Evolutionary conservation across 1,140 invertebrate species (phyloP).

Genomic region (Platyscapa corneri): DNA sequence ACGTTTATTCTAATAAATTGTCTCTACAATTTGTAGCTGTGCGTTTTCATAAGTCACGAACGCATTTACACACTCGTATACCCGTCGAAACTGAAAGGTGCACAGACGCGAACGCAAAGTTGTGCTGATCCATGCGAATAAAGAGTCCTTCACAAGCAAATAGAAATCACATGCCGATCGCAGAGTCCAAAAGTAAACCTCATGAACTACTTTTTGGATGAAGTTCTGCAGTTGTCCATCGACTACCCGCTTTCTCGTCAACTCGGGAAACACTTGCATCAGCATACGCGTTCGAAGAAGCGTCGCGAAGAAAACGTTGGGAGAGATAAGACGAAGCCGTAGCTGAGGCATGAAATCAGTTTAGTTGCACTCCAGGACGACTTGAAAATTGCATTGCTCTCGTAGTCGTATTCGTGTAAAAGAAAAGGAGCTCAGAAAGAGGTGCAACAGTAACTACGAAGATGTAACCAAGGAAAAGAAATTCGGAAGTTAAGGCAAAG

Average conservation of each 20-base stretch:
- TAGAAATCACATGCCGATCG: slow-evolving; percentile 32
- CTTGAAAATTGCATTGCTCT: slow-evolving; percentile 60
- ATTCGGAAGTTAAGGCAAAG: neutral
- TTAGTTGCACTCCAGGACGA: slow-evolving; percentile 55
- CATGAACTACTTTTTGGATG: neutral
- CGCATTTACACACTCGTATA: too few relatives aligned
- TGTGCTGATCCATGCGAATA: neutral
- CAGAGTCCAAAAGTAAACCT: neutral
- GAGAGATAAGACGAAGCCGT: slow-evolving; percentile 42
- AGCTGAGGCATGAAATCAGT: slow-evolving; percentile 58
- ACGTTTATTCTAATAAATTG: neutral
- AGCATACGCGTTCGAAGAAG: neutral
- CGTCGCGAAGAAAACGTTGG: neutral
- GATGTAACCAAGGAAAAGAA: slow-evolving; percentile 22
- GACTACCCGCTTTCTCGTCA: neutral
- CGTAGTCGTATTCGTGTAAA: neutral
- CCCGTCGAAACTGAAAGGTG: too few relatives aligned
- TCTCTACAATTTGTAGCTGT: too few relatives aligned
- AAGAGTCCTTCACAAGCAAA: neutral
- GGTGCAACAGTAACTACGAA: neutral
- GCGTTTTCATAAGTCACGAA: too few relatives aligned
- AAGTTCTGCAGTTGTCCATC: slow-evolving; percentile 5
- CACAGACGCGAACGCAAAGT: neutral
- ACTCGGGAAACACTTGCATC: neutral
- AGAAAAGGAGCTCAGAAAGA: slow-evolving; percentile 19